phyloP scores from a whole-genome alignment of 2,888 invertebrate genomes.

The Lasioglossum villosulum region DNA sequence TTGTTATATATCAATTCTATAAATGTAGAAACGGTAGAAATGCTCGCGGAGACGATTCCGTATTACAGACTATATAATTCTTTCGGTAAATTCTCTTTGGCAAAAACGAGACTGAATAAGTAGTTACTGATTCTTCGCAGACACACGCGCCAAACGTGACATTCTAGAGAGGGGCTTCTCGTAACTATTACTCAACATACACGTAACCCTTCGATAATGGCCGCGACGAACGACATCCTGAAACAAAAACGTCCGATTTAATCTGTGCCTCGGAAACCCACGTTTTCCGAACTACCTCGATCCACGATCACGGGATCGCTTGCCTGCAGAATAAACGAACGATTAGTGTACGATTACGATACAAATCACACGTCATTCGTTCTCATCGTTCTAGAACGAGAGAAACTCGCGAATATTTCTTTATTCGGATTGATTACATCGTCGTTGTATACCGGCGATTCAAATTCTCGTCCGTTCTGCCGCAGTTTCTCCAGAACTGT shows the following conservation, averaged over 20 bases:
- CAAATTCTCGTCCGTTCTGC: neutral
- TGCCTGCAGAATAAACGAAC: constrained; percentile 13
- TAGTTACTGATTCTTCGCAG: constrained; percentile 71
- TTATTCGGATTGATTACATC: constrained; percentile 14
- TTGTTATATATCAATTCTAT: neutral
- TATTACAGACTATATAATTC: constrained; percentile 5
- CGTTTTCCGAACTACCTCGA: neutral
- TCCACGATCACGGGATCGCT: neutral
- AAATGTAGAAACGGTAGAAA: constrained; percentile 21
- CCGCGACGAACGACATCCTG: constrained; percentile 33
- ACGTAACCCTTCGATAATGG: constrained; percentile 58
- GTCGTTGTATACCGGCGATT: neutral
- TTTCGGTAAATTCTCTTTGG: constrained; percentile 62
- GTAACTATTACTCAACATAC: constrained; percentile 74
- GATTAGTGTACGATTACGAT: neutral
- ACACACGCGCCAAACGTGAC: constrained; percentile 63
- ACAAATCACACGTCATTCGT: neutral
- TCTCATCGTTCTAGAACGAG: neutral
- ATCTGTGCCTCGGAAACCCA: neutral
- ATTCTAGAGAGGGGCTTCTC: constrained; percentile 79
- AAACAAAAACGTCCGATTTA: constrained; percentile 56
- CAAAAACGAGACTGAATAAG: constrained; percentile 66
- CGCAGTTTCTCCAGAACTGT: neutral
- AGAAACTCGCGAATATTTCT: constrained; percentile 20
- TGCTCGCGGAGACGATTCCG: neutral